These are phyloP conservation scores for Leptoclinus maculatus DNA, from an alignment of 2,797 vertebrate genomes.

Conservation along the genomic window DNA sequence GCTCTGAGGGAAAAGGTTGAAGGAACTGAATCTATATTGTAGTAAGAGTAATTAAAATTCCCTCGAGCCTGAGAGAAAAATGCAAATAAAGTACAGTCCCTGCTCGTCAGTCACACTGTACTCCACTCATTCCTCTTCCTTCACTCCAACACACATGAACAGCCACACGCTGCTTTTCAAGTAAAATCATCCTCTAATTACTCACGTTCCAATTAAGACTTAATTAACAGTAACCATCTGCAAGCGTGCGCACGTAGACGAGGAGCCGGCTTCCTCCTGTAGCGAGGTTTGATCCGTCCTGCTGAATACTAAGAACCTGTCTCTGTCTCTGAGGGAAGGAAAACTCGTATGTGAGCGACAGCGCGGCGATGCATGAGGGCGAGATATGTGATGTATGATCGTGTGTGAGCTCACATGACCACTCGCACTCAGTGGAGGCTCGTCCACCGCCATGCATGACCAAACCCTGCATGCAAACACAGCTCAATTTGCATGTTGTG, in stretches of 20 bases:
- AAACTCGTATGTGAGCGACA: constrained; percentile 44
- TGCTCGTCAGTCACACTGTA: constrained; percentile 51
- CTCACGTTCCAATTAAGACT: constrained; percentile 82
- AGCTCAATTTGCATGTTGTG: constrained; percentile 60
- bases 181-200: constrained; percentile 82
- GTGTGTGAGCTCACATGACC: constrained; percentile 42
- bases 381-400: constrained; percentile 59
- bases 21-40: constrained; percentile 60
- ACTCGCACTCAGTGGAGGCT: constrained; percentile 29
- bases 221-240: constrained; percentile 84
- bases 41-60: constrained; percentile 65
- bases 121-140: constrained; percentile 25
- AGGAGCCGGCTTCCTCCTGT: constrained; percentile 46
- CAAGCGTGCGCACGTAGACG: constrained; percentile 51
- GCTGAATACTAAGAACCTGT: constrained; percentile 60
- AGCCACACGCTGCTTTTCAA: constrained; percentile 69
- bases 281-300: constrained; percentile 46
- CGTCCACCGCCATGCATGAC: constrained; percentile 41
- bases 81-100: constrained; percentile 67
- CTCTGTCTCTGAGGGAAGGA: constrained; percentile 43
- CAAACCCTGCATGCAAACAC: constrained; percentile 64
- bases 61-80: constrained; percentile 67
- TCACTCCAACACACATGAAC: constrained; percentile 58
- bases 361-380: constrained; percentile 41
- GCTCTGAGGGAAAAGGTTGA: constrained; percentile 43